These are phyloP conservation scores for Phalangium opilio DNA, from an alignment of 2,888 invertebrate genomes.

Conservation along the genomic window DNA sequence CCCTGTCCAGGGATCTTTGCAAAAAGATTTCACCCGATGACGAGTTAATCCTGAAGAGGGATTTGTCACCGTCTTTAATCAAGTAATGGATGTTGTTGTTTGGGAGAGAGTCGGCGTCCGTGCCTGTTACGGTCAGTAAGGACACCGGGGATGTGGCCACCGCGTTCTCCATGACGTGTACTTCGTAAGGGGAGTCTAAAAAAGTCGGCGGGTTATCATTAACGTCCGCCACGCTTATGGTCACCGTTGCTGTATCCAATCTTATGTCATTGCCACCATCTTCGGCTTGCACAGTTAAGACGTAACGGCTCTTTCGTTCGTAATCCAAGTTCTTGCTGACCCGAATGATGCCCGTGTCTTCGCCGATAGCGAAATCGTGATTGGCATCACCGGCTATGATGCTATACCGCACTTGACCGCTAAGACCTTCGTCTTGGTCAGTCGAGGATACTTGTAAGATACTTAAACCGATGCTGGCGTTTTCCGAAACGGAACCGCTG, in stretches of 20 bases:
- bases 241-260: slow-evolving; percentile 54
- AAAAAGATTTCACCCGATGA: slow-evolving; percentile 79
- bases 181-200: slow-evolving; percentile 82
- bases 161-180: slow-evolving; percentile 73
- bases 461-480: slow-evolving; percentile 81
- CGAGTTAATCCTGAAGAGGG: slow-evolving; percentile 73
- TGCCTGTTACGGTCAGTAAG: slow-evolving; percentile 53
- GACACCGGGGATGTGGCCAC: slow-evolving; percentile 44
- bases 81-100: slow-evolving; percentile 83
- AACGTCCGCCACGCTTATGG: slow-evolving; percentile 71
- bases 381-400: slow-evolving; percentile 78
- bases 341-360: slow-evolving; percentile 75
- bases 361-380: slow-evolving; percentile 76
- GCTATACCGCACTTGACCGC: slow-evolving; percentile 81
- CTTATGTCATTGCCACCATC: slow-evolving; percentile 37
- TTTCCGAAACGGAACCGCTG: slow-evolving; percentile 76
- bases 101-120: slow-evolving; percentile 78
- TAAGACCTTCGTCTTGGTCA: slow-evolving; percentile 54
- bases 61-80: slow-evolving; percentile 76
- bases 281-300: slow-evolving; percentile 68
- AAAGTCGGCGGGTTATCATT: slow-evolving; percentile 90
- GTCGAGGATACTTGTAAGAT: slow-evolving; percentile 49
- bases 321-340: slow-evolving; percentile 87
- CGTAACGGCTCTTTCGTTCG: slow-evolving; percentile 70
- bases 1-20: slow-evolving; percentile 64